Percentiles rank a stretch among this genome's conserved stretches.
phyloP scores from a whole-genome alignment of 1,140 invertebrate species.

The Drosophila biarmipes region DNA sequence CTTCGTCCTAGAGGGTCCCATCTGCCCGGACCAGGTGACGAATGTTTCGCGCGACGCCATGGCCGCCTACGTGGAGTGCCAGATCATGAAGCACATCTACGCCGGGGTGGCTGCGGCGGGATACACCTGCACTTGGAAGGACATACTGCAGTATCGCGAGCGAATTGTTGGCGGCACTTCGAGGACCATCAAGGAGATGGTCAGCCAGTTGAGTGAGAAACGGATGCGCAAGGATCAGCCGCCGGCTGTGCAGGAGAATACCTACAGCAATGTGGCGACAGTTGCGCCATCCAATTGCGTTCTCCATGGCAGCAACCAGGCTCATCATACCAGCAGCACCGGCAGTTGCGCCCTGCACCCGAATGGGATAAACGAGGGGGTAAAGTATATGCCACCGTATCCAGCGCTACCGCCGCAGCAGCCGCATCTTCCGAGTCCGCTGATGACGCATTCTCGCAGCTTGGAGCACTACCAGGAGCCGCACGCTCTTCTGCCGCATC shows the following conservation, averaged over 20 bases:
- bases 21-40: conserved; percentile 92
- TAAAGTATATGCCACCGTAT: conserved; percentile 55
- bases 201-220: conserved; percentile 61
- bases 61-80: conserved; percentile 95
- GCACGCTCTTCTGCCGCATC: conserved; percentile 65
- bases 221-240: conserved; percentile 64
- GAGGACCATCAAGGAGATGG: conserved; percentile 70
- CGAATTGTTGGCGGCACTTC: conserved; percentile 86
- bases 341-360: conserved; percentile 57
- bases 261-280: conserved; percentile 67
- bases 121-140: conserved; percentile 86
- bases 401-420: conserved; percentile 36
- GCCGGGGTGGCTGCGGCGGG: conserved; percentile 56
- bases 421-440: conserved; percentile 20
- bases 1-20: conserved; percentile 88
- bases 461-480: conserved; percentile 84
- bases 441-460: conserved; percentile 82
- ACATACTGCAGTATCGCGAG: conserved; percentile 88
- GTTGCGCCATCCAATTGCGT: conserved; percentile 34
- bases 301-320: conserved; percentile 37
- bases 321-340: conserved; percentile 13
- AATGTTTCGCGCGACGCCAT: conserved; percentile 92
- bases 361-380: conserved; percentile 53
- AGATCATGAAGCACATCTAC: conserved; percentile 88
- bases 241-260: conserved; percentile 53